Base-by-base conservation (phyloP, 1,140 invertebrate genomes). In the Bombus terrestris region DNA sequence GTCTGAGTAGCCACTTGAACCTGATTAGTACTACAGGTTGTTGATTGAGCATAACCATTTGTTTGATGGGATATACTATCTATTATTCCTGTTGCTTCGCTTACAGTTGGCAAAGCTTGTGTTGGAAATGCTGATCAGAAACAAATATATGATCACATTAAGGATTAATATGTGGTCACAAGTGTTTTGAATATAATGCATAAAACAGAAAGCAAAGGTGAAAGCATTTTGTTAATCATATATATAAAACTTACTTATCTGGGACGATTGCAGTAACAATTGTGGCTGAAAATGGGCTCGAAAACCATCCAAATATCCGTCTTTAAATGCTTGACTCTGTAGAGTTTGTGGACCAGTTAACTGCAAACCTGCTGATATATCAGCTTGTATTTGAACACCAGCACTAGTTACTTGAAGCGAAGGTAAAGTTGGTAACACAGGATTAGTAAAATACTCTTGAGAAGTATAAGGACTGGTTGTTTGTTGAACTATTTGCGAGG, bases 1-100 rank as follows among this genome's bases (percentile, higher is more conserved):
- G 96, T 96, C 83, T 96, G 96, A 0, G 96, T 97, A 6, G 96
- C 96, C 25, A 97, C 96, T 93, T 97, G 95, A 4, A 96, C 96
- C 89, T 96, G 96, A 85, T 95, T 94, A 12, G 92, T 92, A 15
- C 78, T 93, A 69, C 90, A 92, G 15, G 91, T 66, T 86, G 94
- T 77, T 78, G 94, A 89, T 59, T 92, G 93, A 13, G 90, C 77
- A 37, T 92, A 93, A 79, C 90, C 90, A 12, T 91, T 90, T 18
- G 91, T 87, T 25, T 91, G 88, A 83, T 92, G 92, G 28, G 91
- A 81, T 87, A 92, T 69, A 39, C 69, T 93, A n/a, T 94, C 92
- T 66, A 86, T 78, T 68, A 92, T 87, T 43, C 86, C 89, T 10
- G 91, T 87, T 28, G 90, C 69, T 59, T 87, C 90, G 25, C 87